Base-by-base conservation (phyloP, 2,888 invertebrate genomes). In the Opisthograptis luteolata region DNA sequence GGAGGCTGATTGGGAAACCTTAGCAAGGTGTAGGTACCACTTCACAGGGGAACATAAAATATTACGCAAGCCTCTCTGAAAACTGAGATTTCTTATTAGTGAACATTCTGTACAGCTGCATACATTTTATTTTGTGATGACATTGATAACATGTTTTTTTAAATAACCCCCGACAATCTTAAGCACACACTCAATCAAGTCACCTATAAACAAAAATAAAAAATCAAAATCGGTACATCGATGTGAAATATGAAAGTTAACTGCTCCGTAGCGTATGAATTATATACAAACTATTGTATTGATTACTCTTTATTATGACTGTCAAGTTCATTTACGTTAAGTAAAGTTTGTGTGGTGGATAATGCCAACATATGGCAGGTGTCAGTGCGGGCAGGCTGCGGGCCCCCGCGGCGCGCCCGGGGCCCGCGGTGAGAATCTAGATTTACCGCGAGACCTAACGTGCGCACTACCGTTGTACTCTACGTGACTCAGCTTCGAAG, bases 391-490 rank as follows among this genome's bases (percentile, higher is more conserved):
- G 20, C 12, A 10, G 14, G 9, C 10, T 2, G 22, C 24, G 24
- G 30, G 14, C 1, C 34, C 27, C 47, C 27, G 47, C 34, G 14
- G 46, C 28, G 39, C 20, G 17, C 39, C 2, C 25, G 22, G 5
- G 17, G 22, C 30, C 7, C 10, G 10, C 15, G 22, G 8, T 8
- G n/a, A 10, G 15, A 22, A 25, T 49, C 48, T 42, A 49, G 42
- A 49, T 42, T 43, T 42, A 49, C 37, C 9, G 42, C 15, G 30
- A 25, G 41, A 5, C 17, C 37, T 37, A 7, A 25, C 36, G 14
- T 1, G 3, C 8, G 8, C 32, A 36, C 47, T 28, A 28, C 40
- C 15, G 39, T 20, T 19, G 34, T 34, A 35, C 20, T 12, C 10
- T 12, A 0, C 10, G 13, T n/a, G 7, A 30, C 30, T 9, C 14